Percentiles rank a stretch among this genome's conserved stretches.
Evolutionary conservation across 2,888 invertebrate genomes (phyloP).

Genomic region (Ectobius pallidus): DNA sequence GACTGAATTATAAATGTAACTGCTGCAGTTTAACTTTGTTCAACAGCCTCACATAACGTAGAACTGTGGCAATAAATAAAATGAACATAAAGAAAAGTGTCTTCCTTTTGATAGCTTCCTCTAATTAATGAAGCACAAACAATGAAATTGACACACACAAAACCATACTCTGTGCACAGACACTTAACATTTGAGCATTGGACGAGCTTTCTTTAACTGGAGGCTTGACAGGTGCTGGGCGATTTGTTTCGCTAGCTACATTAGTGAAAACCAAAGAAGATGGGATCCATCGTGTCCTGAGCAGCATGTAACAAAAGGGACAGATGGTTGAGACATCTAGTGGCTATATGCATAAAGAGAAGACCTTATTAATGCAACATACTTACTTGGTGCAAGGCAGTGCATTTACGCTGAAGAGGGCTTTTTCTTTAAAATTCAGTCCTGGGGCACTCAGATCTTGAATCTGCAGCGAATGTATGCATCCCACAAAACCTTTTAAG

Average conservation of each 20-base stretch:
- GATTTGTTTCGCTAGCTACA: constrained; percentile 35
- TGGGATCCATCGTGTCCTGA: constrained; percentile 66
- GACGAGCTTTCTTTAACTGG: constrained; percentile 24
- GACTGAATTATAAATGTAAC: no score
- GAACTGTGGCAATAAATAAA: no score
- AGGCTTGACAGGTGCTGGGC: constrained; percentile 27
- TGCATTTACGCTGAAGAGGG: constrained; percentile 80
- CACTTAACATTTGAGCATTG: constrained; percentile 17
- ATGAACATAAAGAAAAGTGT: no score
- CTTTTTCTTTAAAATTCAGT: constrained; percentile 72
- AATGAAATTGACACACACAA: background rate
- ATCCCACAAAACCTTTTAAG: constrained; percentile 76
- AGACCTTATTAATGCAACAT: background rate
- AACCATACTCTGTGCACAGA: constrained; percentile 3
- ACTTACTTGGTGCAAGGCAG: constrained; percentile 81
- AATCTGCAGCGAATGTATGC: constrained; percentile 81
- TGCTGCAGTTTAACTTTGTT: no score
- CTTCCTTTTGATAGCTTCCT: no score
- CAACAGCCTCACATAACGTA: no score
- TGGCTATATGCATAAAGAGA: no score
- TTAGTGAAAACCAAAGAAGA: constrained; percentile 66
- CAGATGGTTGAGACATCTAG: constrained; percentile 6
- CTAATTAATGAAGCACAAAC: no score
- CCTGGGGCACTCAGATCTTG: constrained; percentile 71
- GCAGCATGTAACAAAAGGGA: constrained; percentile 42